A percentile compares a stretch with the other conserved stretches of the same genome.
Conservation (phyloP, 1,140 invertebrate genomes). For the Lepidurus couesii region DNA sequence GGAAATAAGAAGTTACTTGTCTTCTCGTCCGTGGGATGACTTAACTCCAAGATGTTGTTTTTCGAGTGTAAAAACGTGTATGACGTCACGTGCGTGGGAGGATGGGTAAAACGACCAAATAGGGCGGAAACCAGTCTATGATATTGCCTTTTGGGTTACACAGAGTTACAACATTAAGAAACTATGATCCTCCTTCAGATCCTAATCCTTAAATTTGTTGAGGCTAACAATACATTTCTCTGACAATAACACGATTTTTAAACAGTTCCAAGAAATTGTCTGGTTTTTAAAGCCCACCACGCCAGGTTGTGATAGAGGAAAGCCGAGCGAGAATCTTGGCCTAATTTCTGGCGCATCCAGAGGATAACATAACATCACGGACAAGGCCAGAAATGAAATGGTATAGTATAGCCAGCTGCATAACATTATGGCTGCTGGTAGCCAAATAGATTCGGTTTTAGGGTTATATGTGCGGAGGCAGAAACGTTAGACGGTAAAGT, state of each 20-base stretch:
- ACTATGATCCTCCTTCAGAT: too few species aligned
- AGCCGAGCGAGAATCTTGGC: background rate
- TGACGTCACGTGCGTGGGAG: conserved; percentile 9
- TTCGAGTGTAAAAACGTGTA: background rate
- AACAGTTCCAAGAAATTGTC: too few species aligned
- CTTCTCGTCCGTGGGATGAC: too few species aligned
- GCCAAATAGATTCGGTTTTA: background rate
- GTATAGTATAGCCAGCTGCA: background rate
- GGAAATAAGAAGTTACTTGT: too few species aligned
- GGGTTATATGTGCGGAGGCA: background rate
- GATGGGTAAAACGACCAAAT: background rate
- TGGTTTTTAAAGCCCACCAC: too few species aligned
- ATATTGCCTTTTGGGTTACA: too few species aligned
- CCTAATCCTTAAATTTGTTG: too few species aligned
- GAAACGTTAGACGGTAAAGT: background rate
- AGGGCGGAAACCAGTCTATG: background rate
- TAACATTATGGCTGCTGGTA: conserved; percentile 2
- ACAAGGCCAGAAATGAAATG: background rate
- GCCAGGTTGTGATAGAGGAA: too few species aligned
- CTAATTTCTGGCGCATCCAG: conserved; percentile 1
- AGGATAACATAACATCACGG: background rate
- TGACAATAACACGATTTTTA: too few species aligned
- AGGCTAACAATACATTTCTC: too few species aligned
- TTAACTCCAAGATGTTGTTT: too few species aligned
- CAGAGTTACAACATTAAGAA: too few species aligned